Percentiles rank a stretch among this genome's conserved stretches.
These are phyloP conservation scores for Sparidentex hasta DNA, from an alignment of 2,797 vertebrate species.

Conservation along the genomic window DNA sequence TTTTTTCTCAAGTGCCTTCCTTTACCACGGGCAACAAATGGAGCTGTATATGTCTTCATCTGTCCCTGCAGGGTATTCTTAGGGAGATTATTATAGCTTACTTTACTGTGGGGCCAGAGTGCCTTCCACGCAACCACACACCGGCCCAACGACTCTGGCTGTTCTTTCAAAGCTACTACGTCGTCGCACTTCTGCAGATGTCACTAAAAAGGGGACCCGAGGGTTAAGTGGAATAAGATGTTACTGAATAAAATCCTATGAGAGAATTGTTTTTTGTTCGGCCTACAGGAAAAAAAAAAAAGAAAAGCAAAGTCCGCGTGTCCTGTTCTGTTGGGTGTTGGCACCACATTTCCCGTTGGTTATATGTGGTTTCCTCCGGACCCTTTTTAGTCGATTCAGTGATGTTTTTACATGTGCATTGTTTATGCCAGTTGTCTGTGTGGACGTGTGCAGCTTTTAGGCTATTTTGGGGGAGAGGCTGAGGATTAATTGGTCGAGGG, in stretches of 20 bases:
- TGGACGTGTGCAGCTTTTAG: slow-evolving; percentile 43
- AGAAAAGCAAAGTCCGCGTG: slow-evolving; percentile 19
- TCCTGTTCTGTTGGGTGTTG: slow-evolving; percentile 55
- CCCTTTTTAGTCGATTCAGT: slow-evolving; percentile 48
- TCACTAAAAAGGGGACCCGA: slow-evolving; percentile 45
- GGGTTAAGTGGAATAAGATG: slow-evolving; percentile 26
- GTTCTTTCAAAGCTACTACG: slow-evolving; percentile 49
- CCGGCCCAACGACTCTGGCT: slow-evolving; percentile 53
- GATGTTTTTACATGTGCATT: slow-evolving; percentile 55
- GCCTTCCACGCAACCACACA: slow-evolving; percentile 63
- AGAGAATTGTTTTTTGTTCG: slow-evolving; percentile 27
- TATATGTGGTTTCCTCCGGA: slow-evolving; percentile 61
- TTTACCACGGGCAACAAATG: slow-evolving; percentile 33
- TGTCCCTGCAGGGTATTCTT: slow-evolving; percentile 68
- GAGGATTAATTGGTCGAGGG: slow-evolving; percentile 50
- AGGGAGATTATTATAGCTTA: slow-evolving; percentile 67
- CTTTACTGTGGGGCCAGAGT: slow-evolving; percentile 55
- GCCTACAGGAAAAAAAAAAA: neutral
- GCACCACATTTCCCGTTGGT: slow-evolving; percentile 66
- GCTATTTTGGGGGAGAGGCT: slow-evolving; percentile 69
- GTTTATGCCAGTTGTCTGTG: slow-evolving; percentile 46
- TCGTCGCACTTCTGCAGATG: slow-evolving; percentile 64
- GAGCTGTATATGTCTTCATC: slow-evolving; percentile 53
- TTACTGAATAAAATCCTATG: slow-evolving; percentile 15
- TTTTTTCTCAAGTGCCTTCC: slow-evolving; percentile 4